These are phyloP conservation scores for Eilema griseolum DNA, from an alignment of 2,888 invertebrate genomes.

Conservation along the genomic window DNA sequence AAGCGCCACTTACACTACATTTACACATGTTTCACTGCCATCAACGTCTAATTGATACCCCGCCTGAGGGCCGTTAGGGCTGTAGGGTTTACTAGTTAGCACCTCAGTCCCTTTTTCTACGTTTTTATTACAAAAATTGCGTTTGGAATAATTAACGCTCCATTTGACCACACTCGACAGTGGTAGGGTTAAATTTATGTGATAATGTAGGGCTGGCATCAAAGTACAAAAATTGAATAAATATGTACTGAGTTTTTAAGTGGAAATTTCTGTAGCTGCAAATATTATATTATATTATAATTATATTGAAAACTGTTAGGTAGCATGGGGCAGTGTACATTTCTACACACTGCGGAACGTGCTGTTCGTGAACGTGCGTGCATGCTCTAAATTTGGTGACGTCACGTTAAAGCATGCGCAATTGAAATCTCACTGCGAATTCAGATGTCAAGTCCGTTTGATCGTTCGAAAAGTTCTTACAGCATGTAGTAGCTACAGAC, in stretches of 20 bases:
- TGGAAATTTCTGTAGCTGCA: neutral
- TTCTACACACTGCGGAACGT: no score
- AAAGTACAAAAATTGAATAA: neutral
- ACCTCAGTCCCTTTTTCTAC: slow-evolving; percentile 64
- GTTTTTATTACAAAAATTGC: slow-evolving; percentile 49
- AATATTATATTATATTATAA: no score
- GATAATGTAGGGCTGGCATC: slow-evolving; percentile 55
- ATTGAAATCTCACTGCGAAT: no score
- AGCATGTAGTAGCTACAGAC: no score
- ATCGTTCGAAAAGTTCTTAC: no score
- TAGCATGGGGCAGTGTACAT: no score
- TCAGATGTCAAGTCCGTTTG: no score
- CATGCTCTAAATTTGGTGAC: no score
- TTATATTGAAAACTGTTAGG: no score
- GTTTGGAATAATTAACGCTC: slow-evolving; percentile 55
- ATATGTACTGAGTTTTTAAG: neutral
- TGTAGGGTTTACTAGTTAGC: slow-evolving; percentile 67
- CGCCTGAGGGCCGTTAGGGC: slow-evolving; percentile 52
- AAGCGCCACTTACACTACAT: slow-evolving; percentile 75
- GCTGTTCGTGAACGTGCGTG: no score
- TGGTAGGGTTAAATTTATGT: slow-evolving; percentile 58
- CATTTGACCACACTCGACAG: slow-evolving; percentile 56
- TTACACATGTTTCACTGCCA: slow-evolving; percentile 74
- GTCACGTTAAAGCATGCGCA: no score
- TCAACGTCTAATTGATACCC: slow-evolving; percentile 71